Evolutionary conservation across 2,113 vertebrate species (phyloP).

Genomic region (Centrocercus urophasianus): DNA sequence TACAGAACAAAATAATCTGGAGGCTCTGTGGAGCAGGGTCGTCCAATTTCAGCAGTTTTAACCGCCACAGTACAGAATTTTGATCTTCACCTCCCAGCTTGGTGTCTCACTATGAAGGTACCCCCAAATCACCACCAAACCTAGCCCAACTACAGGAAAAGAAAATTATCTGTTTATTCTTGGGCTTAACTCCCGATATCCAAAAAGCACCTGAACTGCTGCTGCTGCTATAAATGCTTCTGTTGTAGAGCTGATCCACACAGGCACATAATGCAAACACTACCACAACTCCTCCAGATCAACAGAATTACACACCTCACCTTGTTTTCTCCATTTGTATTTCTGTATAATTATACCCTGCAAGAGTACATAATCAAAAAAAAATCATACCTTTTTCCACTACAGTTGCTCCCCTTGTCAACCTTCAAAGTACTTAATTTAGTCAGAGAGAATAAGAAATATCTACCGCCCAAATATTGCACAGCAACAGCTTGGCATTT

Average conservation of each 20-base stretch:
- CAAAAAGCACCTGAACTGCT: neutral
- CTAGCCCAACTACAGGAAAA: fast-evolving
- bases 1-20: fast-evolving
- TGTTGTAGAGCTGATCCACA: neutral
- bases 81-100: fast-evolving
- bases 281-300: neutral
- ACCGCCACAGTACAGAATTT: neutral
- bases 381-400: neutral
- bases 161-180: fast-evolving
- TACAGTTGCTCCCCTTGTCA: neutral
- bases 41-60: neutral
- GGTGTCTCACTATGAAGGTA: fast-evolving
- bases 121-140: fast-evolving
- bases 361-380: fast-evolving
- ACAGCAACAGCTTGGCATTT: fast-evolving
- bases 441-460: fast-evolving
- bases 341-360: fast-evolving
- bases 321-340: fast-evolving
- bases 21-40: neutral
- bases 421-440: fast-evolving
- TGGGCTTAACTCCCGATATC: neutral
- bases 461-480: fast-evolving
- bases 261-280: fast-evolving
- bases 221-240: fast-evolving
- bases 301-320: neutral